Percentiles rank a stretch among this genome's conserved stretches.
Conservation (phyloP, 2,113 vertebrate genomes). For the Melanerpes formicivorus region DNA sequence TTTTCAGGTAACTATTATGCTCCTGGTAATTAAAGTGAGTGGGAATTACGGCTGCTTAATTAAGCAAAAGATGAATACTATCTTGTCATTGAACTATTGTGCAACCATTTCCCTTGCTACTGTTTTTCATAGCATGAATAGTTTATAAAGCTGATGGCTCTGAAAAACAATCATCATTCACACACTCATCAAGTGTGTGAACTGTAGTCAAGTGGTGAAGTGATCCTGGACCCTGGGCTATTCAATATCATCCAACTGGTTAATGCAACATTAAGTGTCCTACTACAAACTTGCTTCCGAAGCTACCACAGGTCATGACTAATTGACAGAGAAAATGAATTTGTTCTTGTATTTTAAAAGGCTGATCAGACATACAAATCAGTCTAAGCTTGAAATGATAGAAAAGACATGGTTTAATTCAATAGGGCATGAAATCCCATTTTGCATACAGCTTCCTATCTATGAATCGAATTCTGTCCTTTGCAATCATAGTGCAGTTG, state of each 20-base stretch:
- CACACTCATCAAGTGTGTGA: background rate
- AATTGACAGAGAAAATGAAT: background rate
- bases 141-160: background rate
- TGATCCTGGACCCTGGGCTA: background rate
- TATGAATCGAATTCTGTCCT: background rate
- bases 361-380: background rate
- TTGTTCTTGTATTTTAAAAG: background rate
- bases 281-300: background rate
- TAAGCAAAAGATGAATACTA: background rate
- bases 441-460: background rate
- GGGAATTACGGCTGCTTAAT: background rate
- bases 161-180: background rate
- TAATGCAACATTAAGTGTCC: background rate
- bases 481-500: background rate
- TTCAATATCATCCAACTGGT: background rate
- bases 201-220: background rate
- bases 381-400: background rate
- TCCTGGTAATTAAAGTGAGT: background rate
- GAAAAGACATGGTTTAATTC: background rate
- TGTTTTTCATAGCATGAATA: background rate
- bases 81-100: background rate
- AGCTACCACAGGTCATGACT: background rate
- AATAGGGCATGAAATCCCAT: background rate
- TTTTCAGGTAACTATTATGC: background rate
- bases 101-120: background rate